A percentile compares a stretch with the other conserved stretches of the same genome.
These are phyloP conservation scores for Nannospalax galili DNA, from an alignment of 2,113 vertebrate genomes.

Conservation along the genomic window DNA sequence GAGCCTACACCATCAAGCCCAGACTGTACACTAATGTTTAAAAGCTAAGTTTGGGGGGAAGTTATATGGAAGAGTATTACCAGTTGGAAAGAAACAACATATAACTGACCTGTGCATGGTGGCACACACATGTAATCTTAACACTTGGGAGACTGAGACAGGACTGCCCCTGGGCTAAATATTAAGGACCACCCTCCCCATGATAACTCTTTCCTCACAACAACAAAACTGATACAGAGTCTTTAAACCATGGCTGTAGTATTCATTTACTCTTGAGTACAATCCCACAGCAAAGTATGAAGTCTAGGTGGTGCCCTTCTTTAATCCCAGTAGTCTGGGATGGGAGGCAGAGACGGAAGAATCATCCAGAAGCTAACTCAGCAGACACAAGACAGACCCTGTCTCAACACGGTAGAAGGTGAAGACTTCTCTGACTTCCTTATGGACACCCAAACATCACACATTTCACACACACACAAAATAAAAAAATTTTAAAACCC, in stretches of 20 bases:
- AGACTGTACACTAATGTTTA: not conserved
- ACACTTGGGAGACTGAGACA: not conserved
- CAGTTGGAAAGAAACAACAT: not conserved
- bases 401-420: not conserved
- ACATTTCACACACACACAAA: not conserved
- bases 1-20: not conserved
- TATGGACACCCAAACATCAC: not conserved
- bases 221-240: too few species aligned
- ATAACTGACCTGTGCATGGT: not conserved
- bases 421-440: not conserved
- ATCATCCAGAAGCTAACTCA: not conserved
- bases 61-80: not conserved
- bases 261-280: not conserved
- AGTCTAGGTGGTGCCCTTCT: too few species aligned
- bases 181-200: not conserved
- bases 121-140: not conserved
- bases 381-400: not conserved
- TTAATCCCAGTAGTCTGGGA: too few species aligned
- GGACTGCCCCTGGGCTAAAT: not conserved
- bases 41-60: not conserved
- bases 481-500: not conserved
- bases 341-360: too few species aligned
- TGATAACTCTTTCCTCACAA: not conserved
- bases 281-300: not conserved
- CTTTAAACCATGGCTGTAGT: not conserved